phyloP scores from a whole-genome alignment of 23 tunicate species.

The Ciona savignyi region DNA sequence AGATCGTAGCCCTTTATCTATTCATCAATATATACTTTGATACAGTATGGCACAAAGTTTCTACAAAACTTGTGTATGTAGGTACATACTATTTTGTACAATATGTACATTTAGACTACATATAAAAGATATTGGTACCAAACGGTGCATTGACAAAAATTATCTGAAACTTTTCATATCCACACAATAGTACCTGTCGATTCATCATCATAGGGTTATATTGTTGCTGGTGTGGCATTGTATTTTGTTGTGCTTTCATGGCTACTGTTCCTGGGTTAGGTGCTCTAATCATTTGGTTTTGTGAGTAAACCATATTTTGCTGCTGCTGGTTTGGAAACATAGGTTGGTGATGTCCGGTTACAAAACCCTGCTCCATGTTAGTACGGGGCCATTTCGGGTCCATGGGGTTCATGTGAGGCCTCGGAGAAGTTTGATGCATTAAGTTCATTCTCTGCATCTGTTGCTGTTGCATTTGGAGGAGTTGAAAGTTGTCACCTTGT shows the following conservation, averaged over 20 bases:
- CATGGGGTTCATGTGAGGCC: neutral
- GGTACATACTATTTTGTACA: too few relatives aligned
- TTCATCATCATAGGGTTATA: neutral
- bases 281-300: neutral
- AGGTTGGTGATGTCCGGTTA: neutral
- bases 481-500: neutral
- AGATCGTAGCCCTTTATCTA: too few relatives aligned
- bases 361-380: neutral
- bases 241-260: neutral
- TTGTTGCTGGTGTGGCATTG: neutral
- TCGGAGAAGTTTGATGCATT: neutral
- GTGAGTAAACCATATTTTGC: neutral
- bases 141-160: neutral
- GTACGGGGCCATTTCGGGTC: neutral
- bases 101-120: neutral
- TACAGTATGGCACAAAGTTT: too few relatives aligned
- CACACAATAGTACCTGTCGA: neutral
- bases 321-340: neutral
- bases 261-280: neutral
- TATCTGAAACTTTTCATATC: neutral
- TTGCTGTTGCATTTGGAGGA: neutral
- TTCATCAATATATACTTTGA: too few relatives aligned
- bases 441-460: neutral
- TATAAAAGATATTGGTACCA: neutral
- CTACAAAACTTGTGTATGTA: too few relatives aligned